These are phyloP conservation scores for Brachyrhaphis roseni DNA, from an alignment of 2,797 vertebrate genomes.

Conservation along the genomic window DNA sequence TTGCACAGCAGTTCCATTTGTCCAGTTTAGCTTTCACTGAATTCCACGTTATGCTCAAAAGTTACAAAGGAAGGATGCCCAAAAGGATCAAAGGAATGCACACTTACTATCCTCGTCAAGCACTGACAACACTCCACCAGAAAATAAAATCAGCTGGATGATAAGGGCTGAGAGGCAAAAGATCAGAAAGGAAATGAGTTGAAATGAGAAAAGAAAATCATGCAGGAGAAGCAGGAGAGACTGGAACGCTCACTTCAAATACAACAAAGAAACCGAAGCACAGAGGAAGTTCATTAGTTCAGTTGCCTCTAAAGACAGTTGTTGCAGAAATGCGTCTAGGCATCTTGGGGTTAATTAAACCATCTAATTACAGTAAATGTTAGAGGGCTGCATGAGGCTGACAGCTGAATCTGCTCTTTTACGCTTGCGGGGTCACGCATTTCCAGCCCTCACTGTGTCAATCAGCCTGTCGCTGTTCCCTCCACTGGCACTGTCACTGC, in stretches of 20 bases:
- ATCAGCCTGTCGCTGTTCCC: conserved; percentile 51
- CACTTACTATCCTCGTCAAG: conserved; percentile 11
- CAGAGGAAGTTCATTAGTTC: conserved; percentile 12
- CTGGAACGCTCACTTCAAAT: neutral
- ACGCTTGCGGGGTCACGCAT: conserved; percentile 45
- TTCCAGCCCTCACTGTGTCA: conserved; percentile 46
- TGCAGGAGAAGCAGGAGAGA: conserved; percentile 5
- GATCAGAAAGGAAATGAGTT: conserved; percentile 19
- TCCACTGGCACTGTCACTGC: conserved; percentile 14
- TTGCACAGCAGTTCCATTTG: neutral
- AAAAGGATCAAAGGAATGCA: conserved; percentile 10
- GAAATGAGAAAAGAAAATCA: neutral
- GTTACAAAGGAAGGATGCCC: neutral
- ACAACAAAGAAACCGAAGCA: conserved; percentile 11
- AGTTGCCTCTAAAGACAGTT: conserved; percentile 23
- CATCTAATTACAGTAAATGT: conserved; percentile 56
- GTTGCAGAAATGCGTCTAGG: conserved; percentile 26
- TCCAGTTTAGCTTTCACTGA: neutral
- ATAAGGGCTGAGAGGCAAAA: conserved; percentile 12
- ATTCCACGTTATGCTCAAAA: neutral
- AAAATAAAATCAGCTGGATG: neutral
- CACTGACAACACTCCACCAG: conserved; percentile 1
- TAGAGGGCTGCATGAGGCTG: conserved; percentile 38
- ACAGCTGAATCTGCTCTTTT: conserved; percentile 52
- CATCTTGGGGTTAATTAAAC: conserved; percentile 69